Percentiles rank a stretch among this genome's conserved stretches.
Evolutionary conservation across 2,888 invertebrate genomes (phyloP).

Genomic region (Anoplius nigerrimus): DNA sequence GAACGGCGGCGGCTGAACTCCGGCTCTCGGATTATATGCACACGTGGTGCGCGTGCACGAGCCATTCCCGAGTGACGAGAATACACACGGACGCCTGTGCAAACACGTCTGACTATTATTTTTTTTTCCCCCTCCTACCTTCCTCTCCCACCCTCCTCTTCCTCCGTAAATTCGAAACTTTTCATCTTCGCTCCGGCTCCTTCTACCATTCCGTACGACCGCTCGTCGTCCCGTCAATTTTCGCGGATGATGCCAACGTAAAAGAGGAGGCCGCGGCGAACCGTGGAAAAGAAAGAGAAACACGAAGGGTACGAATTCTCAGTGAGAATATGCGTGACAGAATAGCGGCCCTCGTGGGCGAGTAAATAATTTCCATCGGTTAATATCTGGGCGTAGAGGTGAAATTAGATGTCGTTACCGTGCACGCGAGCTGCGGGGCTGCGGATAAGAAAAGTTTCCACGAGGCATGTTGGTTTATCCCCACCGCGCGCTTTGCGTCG

Average conservation of each 20-base stretch:
- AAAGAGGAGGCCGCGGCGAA: background rate
- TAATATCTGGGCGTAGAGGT: too few species aligned
- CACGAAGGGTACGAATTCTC: too few species aligned
- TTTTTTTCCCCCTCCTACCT: background rate
- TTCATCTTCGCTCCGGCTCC: background rate
- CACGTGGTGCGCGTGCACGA: slow-evolving; percentile 33
- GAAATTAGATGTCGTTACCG: too few species aligned
- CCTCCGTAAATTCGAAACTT: background rate
- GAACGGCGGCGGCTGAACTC: slow-evolving; percentile 17
- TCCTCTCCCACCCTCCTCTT: background rate
- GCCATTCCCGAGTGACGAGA: slow-evolving; percentile 15
- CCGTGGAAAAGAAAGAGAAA: too few species aligned
- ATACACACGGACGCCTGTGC: slow-evolving; percentile 22
- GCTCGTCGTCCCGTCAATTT: too few species aligned
- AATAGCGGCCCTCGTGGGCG: too few species aligned
- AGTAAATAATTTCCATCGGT: too few species aligned
- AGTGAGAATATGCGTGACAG: too few species aligned
- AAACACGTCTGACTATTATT: background rate
- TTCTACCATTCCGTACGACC: too few species aligned
- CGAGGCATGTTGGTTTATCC: slow-evolving; percentile 9
- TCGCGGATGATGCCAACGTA: too few species aligned
- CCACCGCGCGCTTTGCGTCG: background rate
- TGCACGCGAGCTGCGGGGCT: too few species aligned
- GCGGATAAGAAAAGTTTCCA: slow-evolving; percentile 16
- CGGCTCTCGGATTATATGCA: slow-evolving; percentile 34